Conservation (phyloP, 2,888 invertebrate species). For the Bugulina stolonifera region DNA sequence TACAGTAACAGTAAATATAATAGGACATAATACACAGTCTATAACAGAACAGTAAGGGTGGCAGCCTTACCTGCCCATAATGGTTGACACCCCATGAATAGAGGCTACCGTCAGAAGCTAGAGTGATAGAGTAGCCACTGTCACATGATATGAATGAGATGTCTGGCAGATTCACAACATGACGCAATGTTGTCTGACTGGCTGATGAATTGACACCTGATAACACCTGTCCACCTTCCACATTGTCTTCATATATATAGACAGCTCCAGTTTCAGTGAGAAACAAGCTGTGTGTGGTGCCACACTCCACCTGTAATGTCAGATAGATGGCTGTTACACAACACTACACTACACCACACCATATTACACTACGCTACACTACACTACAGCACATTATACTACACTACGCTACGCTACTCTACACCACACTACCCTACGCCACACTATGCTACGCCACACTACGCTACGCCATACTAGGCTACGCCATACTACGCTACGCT, state of each 20-base stretch:
- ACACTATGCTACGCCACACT: too few relatives aligned
- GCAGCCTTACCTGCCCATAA: background rate
- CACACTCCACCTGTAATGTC: constrained; percentile 9
- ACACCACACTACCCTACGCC: too few relatives aligned
- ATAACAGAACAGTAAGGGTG: background rate
- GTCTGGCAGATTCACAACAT: background rate
- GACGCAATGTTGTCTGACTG: background rate
- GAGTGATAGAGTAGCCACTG: constrained; percentile 7
- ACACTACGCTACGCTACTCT: too few relatives aligned
- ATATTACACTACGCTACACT: too few relatives aligned
- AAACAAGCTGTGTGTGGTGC: background rate
- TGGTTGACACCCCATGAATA: constrained; percentile 16
- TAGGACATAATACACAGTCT: too few relatives aligned
- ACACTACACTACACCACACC: too few relatives aligned
- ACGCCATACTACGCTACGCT: too few relatives aligned
- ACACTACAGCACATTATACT: too few relatives aligned
- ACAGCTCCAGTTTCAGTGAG: background rate
- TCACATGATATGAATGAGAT: background rate
- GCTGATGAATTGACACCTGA: background rate
- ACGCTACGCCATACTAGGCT: too few relatives aligned
- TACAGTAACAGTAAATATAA: too few relatives aligned
- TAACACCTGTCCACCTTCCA: background rate
- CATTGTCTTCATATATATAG: background rate
- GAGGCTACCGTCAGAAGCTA: background rate
- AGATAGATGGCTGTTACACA: too few relatives aligned